These are phyloP conservation scores for Quadroppia sp. DNA, from an alignment of 2,888 invertebrate species.

Conservation along the genomic window DNA sequence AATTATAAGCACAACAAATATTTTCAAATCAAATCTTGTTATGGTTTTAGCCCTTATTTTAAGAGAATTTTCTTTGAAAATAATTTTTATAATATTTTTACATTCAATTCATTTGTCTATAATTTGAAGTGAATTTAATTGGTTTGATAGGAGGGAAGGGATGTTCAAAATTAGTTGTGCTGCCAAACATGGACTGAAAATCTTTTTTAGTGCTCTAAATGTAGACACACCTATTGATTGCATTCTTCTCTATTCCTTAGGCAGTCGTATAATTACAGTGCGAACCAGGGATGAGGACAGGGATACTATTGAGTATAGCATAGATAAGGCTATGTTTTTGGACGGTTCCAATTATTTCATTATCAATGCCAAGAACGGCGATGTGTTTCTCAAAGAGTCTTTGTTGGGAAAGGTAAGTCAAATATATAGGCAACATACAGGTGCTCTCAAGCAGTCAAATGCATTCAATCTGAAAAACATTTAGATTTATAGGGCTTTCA, in stretches of 20 bases:
- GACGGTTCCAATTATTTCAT: conserved; percentile 58
- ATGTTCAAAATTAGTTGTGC: background rate
- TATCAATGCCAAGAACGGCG: conserved; percentile 70
- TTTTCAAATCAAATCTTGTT: no score
- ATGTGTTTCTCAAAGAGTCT: conserved; percentile 73
- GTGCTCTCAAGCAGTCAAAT: no score
- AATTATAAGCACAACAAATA: background rate
- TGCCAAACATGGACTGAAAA: conserved; percentile 5
- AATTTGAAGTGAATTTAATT: background rate
- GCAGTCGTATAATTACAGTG: conserved; percentile 47
- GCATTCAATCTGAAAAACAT: background rate
- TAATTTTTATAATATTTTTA: no score
- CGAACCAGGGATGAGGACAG: conserved; percentile 48
- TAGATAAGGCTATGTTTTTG: conserved; percentile 47
- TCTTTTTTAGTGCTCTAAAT: conserved; percentile 15
- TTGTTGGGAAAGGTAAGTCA: conserved; percentile 67
- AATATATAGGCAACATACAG: background rate
- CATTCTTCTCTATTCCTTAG: conserved; percentile 43
- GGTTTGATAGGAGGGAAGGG: background rate
- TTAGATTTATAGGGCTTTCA: background rate
- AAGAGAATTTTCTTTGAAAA: no score
- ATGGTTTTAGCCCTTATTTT: no score
- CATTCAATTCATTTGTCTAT: background rate
- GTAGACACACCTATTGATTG: conserved; percentile 41
- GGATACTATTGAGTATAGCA: conserved; percentile 47